These are phyloP conservation scores for Oxystoma pomonae DNA, from an alignment of 2,888 invertebrate genomes.

Conservation along the genomic window DNA sequence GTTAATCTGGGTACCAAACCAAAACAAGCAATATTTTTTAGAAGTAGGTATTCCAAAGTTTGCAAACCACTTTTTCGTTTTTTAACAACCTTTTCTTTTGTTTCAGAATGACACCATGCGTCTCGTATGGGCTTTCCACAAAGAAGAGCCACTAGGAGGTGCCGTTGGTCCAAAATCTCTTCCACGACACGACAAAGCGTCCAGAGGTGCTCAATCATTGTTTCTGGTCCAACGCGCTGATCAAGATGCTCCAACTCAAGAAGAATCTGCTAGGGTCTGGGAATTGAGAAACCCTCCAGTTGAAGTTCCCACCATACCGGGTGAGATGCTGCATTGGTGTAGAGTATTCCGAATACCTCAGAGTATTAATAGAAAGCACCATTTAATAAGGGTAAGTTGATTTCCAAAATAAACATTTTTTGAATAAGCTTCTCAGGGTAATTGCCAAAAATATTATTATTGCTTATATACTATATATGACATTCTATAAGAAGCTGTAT, in stretches of 20 bases:
- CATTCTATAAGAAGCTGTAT: no score
- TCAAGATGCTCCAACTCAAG: slow-evolving; percentile 49
- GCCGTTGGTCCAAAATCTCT: slow-evolving; percentile 59
- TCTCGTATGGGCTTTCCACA: slow-evolving; percentile 62
- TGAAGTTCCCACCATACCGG: slow-evolving; percentile 52
- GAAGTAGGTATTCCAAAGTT: no score
- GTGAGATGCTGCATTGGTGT: slow-evolving; percentile 65
- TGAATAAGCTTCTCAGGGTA: no score
- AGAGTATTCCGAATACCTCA: slow-evolving; percentile 63
- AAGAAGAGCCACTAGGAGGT: slow-evolving; percentile 57
- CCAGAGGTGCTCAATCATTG: slow-evolving; percentile 58
- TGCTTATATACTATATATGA: no score
- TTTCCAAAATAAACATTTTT: no score
- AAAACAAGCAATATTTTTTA: no score
- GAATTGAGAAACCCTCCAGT: slow-evolving; percentile 58
- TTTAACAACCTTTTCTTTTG: slow-evolving; percentile 24
- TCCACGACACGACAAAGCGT: slow-evolving; percentile 48
- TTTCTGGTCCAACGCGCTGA: slow-evolving; percentile 61
- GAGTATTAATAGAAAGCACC: slow-evolving; percentile 59
- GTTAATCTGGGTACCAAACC: no score
- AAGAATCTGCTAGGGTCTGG: slow-evolving; percentile 52
- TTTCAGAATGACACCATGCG: slow-evolving; percentile 67
- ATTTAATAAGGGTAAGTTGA: slow-evolving; percentile 64
- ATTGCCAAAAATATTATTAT: no score
- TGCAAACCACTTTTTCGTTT: no score